Evolutionary conservation across 2,888 invertebrate genomes (phyloP).

Genomic region (Agrotis clavis): DNA sequence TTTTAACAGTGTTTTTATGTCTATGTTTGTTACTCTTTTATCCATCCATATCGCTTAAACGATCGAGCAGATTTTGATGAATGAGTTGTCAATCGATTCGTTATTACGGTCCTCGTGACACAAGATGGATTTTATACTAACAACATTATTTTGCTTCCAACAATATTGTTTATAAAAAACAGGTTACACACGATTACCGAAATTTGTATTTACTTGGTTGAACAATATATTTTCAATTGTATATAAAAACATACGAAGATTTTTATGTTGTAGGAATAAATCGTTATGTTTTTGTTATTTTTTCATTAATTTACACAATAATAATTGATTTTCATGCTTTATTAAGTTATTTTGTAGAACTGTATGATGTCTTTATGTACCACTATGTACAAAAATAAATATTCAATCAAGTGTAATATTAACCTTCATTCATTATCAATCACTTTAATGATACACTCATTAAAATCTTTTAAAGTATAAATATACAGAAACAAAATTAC

Average conservation of each 20-base stretch:
- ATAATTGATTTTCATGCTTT: background rate
- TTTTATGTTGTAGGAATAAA: background rate
- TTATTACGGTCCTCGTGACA: too few relatives aligned
- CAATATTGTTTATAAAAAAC: too few relatives aligned
- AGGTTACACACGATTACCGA: background rate
- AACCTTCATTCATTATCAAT: background rate
- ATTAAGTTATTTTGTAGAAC: background rate
- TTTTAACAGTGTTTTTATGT: too few relatives aligned
- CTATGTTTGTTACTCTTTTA: too few relatives aligned
- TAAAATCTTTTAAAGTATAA: background rate
- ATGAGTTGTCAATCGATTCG: too few relatives aligned
- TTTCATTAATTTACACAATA: background rate
- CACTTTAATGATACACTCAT: background rate
- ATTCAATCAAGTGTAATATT: background rate
- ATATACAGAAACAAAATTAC: background rate
- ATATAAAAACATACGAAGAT: background rate
- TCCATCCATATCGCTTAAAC: too few relatives aligned
- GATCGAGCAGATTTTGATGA: too few relatives aligned
- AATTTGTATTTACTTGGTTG: constrained; percentile 21
- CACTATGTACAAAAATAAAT: background rate
- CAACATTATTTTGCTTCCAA: too few relatives aligned
- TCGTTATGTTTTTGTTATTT: too few relatives aligned
- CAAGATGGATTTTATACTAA: too few relatives aligned
- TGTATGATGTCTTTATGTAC: background rate
- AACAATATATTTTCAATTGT: constrained; percentile 38